Evolutionary conservation across 2,888 invertebrate genomes (phyloP).

Genomic region (Drosophila buzzatii): DNA sequence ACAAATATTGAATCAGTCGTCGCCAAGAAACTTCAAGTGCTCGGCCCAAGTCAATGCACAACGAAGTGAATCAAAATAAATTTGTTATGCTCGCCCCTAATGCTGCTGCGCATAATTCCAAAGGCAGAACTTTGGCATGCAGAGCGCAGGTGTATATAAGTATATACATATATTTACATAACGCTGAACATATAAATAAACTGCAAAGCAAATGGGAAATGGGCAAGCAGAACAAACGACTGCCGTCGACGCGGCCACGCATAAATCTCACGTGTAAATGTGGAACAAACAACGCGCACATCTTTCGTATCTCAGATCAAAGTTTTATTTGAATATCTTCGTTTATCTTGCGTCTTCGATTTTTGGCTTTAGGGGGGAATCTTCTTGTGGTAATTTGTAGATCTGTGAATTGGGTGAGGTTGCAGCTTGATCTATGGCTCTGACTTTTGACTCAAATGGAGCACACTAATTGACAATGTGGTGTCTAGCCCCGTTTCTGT

Average conservation of each 20-base stretch:
- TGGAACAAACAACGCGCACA: slow-evolving; percentile 65
- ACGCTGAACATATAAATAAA: slow-evolving; percentile 70
- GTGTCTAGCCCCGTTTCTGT: slow-evolving; percentile 43
- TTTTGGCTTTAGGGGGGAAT: slow-evolving; percentile 20
- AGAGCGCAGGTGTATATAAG: slow-evolving; percentile 58
- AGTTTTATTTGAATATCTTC: slow-evolving; percentile 37
- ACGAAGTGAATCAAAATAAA: slow-evolving; percentile 37
- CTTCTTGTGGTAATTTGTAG: slow-evolving; percentile 44
- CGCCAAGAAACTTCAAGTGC: slow-evolving; percentile 26
- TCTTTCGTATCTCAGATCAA: slow-evolving; percentile 12
- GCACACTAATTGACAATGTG: slow-evolving; percentile 18
- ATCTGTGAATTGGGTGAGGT: slow-evolving; percentile 48
- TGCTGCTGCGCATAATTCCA: slow-evolving; percentile 56
- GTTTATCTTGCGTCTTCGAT: slow-evolving; percentile 29
- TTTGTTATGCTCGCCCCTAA: slow-evolving; percentile 10
- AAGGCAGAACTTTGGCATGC: slow-evolving; percentile 40
- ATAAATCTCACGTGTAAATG: slow-evolving; percentile 76
- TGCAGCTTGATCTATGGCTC: slow-evolving; percentile 39
- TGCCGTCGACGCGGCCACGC: slow-evolving; percentile 55
- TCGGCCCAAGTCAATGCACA: slow-evolving; percentile 26
- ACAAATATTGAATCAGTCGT: slow-evolving; percentile 46
- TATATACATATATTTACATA: slow-evolving; percentile 44
- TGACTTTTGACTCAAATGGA: slow-evolving; percentile 28
- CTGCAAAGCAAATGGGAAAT: slow-evolving; percentile 41
- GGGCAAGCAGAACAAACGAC: slow-evolving; percentile 26